Evolutionary conservation across 2,113 vertebrate genomes (phyloP), one percentile per base, ranked within the genome.

Genomic region (Paradisaea rubra): DNA sequence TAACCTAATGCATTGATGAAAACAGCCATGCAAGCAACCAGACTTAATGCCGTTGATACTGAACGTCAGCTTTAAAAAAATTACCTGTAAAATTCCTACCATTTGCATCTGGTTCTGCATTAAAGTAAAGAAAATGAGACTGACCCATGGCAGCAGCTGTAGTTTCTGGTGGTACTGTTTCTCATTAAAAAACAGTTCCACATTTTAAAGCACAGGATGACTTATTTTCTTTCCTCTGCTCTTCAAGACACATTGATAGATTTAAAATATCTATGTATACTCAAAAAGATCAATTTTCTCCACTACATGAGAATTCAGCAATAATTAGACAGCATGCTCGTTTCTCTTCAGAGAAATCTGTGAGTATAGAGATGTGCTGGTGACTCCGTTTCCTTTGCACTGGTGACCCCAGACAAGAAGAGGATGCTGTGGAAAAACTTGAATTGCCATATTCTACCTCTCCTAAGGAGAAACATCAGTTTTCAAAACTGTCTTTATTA

Each of bases 51-150:
- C 64, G 65, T 68, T 86, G 63, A 65, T 89, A 70, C 2, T 57
- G 27, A 94, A 84, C 6, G 5, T 47, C 92, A 90, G 76, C 61
- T 96, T 96, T 37, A 76, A 91, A 96, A 63, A 95, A 91, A 74
- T 73, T 59, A 81, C 82, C 68, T 95, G 80, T 93, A 92, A 93
- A 66, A 82, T 92, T 97, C 84, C 83, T 93, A 66, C 84, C 54
- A 74, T 69, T 72, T 88, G 65, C 85, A 92, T 96, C 85, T 97
- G 84, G 68, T 80, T 96, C 89, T 94, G 53, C 61, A 56, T 89
- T 93, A 86, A 89, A 79, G 63, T 73, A 63, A 92, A 68, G 79
- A 68, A 91, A 95, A 92, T 68, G 71, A 81, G 53, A 86, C 41
- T 94, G 94, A 89, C 37, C 84, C 77, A 81, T 33, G 68, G 44